Percentiles rank a stretch among this genome's conserved stretches.
Evolutionary conservation across 37 sponge, comb jelly and placozoan genomes (phyloP).

Genomic region (Ephydatia muelleri): DNA sequence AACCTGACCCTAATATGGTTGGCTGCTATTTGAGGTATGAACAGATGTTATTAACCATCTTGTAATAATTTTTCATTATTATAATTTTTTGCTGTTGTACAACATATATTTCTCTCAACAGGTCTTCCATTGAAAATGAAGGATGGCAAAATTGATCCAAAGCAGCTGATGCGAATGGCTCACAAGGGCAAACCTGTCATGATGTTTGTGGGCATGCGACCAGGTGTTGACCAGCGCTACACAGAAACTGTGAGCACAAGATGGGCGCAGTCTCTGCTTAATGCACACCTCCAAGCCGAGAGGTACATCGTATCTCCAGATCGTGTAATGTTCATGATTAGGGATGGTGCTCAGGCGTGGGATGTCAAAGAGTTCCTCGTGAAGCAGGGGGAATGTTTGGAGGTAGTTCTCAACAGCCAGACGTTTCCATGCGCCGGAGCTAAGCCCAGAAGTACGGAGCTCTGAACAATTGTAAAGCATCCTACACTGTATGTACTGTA

Average conservation of each 20-base stretch:
- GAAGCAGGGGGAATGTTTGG: conserved; percentile 47
- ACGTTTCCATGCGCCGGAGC: conserved; percentile 42
- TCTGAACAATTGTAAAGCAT: too few species aligned
- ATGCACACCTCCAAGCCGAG: conserved; percentile 22
- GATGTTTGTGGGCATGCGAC: conserved; percentile 44
- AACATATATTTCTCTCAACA: not conserved
- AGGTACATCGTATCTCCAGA: conserved; percentile 47
- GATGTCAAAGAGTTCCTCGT: conserved; percentile 70
- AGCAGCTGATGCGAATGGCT: conserved; percentile 34
- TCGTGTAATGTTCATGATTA: conserved; percentile 30
- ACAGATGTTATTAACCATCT: not conserved
- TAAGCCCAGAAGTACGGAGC: not conserved
- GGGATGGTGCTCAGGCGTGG: conserved; percentile 55
- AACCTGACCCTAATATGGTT: too few species aligned
- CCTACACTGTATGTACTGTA: too few species aligned
- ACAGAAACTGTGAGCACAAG: conserved; percentile 35
- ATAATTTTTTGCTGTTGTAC: not conserved
- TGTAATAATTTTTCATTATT: not conserved
- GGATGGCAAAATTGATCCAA: conserved; percentile 22
- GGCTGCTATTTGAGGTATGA: too few species aligned
- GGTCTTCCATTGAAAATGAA: conserved; percentile 13
- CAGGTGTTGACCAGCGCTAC: conserved; percentile 16
- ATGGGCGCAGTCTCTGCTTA: conserved; percentile 64
- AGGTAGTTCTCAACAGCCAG: conserved; percentile 48
- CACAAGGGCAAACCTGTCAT: conserved; percentile 62